A percentile compares a stretch with the other conserved stretches of the same genome.
Evolutionary conservation across 2,797 vertebrate genomes (phyloP).

Genomic region (Microctenopoma steveboyesi): DNA sequence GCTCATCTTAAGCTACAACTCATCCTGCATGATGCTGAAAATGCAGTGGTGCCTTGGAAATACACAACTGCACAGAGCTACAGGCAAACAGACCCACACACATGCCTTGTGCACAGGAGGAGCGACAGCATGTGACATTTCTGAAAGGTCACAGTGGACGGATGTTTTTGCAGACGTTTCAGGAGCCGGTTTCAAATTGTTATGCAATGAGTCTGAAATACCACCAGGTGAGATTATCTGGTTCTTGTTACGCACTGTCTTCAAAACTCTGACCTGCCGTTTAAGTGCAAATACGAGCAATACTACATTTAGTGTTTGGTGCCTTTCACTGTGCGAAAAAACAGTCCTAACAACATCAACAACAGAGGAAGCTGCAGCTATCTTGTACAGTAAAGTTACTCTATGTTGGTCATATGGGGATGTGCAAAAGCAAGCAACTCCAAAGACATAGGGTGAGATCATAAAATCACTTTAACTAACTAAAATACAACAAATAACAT

Average conservation of each 20-base stretch:
- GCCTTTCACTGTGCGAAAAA: too few relatives aligned
- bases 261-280: not conserved
- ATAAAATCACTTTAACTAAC: not conserved
- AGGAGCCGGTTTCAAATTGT: not conserved
- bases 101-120: not conserved
- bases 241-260: not conserved
- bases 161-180: slow-evolving; percentile 8
- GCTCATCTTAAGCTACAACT: slow-evolving; percentile 7
- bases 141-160: slow-evolving; percentile 18
- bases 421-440: not conserved
- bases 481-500: not conserved
- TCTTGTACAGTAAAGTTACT: accelerated
- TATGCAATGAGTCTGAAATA: not conserved
- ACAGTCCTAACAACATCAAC: too few relatives aligned
- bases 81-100: slow-evolving; percentile 4
- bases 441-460: not conserved
- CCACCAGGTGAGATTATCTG: not conserved
- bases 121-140: slow-evolving; percentile 24
- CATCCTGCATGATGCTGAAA: not conserved
- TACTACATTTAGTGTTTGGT: not conserved
- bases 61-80: not conserved
- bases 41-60: slow-evolving; percentile 3
- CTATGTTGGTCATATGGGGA: not conserved
- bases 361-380: not conserved
- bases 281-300: not conserved